Conservation (phyloP, 2,113 vertebrate genomes). For the Mustelus asterias region DNA sequence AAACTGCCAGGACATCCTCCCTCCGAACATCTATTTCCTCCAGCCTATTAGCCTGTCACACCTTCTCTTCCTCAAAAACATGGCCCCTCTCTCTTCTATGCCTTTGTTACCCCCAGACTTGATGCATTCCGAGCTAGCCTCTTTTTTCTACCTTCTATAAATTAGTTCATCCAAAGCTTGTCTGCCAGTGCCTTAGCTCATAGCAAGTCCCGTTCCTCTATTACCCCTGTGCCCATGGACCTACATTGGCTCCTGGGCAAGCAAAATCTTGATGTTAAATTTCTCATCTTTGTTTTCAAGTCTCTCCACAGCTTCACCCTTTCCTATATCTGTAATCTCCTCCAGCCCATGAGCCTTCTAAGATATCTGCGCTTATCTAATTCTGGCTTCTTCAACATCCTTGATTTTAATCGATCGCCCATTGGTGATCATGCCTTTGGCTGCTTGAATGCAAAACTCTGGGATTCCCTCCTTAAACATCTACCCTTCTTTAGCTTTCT, state of each 20-base stretch:
- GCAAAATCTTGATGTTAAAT: neutral
- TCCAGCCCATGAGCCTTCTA: neutral
- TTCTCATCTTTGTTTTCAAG: neutral
- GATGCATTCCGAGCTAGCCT: too few relatives aligned
- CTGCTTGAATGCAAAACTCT: neutral
- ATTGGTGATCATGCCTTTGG: neutral
- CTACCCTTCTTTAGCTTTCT: neutral
- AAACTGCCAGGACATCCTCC: too few relatives aligned
- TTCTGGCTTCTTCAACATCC: neutral
- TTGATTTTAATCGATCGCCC: too few relatives aligned
- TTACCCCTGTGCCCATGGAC: neutral
- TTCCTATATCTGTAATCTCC: neutral
- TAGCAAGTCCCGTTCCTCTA: neutral
- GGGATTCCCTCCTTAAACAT: neutral
- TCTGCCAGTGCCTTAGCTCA: neutral
- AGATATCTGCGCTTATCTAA: neutral
- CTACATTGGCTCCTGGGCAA: neutral
- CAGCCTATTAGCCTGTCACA: too few relatives aligned
- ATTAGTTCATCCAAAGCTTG: neutral
- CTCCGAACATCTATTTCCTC: too few relatives aligned
- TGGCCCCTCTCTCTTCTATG: too few relatives aligned
- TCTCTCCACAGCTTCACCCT: neutral
- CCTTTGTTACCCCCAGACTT: too few relatives aligned
- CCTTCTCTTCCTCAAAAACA: too few relatives aligned
- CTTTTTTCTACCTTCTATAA: too few relatives aligned